Evolutionary conservation across 2,113 vertebrate genomes (phyloP).

Genomic region (Lepus europaeus): DNA sequence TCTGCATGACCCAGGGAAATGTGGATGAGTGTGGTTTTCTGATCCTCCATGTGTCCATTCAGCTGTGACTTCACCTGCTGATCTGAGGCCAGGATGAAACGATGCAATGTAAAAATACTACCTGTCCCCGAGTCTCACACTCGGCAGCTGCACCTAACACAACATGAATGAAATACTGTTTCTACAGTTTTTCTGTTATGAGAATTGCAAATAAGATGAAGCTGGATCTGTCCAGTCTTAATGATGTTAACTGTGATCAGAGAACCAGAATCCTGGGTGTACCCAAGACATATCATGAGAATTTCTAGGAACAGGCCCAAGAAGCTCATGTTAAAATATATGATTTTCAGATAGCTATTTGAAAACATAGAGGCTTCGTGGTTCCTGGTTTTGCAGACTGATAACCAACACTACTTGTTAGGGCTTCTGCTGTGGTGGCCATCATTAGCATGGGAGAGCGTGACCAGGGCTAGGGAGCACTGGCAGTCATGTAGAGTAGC

Average conservation of each 20-base stretch:
- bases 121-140: not conserved
- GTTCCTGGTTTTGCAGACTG: not conserved
- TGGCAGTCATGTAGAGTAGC: not conserved
- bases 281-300: not conserved
- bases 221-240: not conserved
- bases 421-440: not conserved
- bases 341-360: not conserved
- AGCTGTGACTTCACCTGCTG: not conserved
- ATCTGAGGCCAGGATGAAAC: not conserved
- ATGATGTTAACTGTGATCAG: not conserved
- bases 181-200: not conserved
- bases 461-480: not conserved
- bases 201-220: not conserved
- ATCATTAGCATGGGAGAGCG: not conserved
- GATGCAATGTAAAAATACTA: not conserved
- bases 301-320: not conserved
- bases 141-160: not conserved
- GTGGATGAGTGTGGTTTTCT: not conserved
- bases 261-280: not conserved
- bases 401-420: not conserved
- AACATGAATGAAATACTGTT: not conserved
- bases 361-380: not conserved
- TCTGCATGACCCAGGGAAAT: not conserved
- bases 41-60: not conserved
- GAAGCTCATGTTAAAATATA: not conserved